These are phyloP conservation scores for Spongilla lacustris DNA, from an alignment of 37 sponge, comb jelly and placozoan genomes.

Conservation along the genomic window DNA sequence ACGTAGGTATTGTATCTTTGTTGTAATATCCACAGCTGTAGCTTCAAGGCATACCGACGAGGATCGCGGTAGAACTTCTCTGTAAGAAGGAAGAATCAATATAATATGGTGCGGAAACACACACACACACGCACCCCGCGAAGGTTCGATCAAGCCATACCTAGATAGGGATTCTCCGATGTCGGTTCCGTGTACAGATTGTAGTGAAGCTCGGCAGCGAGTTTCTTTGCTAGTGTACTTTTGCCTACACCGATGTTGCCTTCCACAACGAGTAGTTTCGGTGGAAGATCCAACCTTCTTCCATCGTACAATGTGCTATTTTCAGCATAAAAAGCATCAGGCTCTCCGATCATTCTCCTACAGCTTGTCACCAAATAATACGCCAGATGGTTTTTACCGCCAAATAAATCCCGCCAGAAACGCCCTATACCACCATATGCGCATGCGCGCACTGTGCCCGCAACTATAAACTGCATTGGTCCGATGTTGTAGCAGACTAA, in stretches of 20 bases:
- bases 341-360: neutral
- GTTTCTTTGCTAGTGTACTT: slow-evolving; percentile 78
- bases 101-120: neutral
- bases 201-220: slow-evolving; percentile 61
- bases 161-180: slow-evolving; percentile 88
- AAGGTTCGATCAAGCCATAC: neutral
- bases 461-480: neutral
- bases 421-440: neutral
- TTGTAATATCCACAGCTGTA: slow-evolving; percentile 88
- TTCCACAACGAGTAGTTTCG: slow-evolving; percentile 72
- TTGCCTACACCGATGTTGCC: slow-evolving; percentile 92
- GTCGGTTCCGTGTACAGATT: slow-evolving; percentile 81
- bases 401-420: neutral
- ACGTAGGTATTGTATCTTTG: slow-evolving; percentile 82
- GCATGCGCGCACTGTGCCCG: neutral
- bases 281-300: neutral
- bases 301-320: neutral
- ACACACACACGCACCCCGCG: neutral
- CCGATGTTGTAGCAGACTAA: neutral
- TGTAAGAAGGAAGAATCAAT: neutral
- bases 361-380: neutral
- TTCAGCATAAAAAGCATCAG: neutral
- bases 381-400: neutral
- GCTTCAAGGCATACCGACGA: slow-evolving; percentile 82
- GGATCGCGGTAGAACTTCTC: slow-evolving; percentile 89